These are phyloP conservation scores for Arctocebus calabarensis DNA, from an alignment of 2,797 vertebrate genomes.

Conservation along the genomic window DNA sequence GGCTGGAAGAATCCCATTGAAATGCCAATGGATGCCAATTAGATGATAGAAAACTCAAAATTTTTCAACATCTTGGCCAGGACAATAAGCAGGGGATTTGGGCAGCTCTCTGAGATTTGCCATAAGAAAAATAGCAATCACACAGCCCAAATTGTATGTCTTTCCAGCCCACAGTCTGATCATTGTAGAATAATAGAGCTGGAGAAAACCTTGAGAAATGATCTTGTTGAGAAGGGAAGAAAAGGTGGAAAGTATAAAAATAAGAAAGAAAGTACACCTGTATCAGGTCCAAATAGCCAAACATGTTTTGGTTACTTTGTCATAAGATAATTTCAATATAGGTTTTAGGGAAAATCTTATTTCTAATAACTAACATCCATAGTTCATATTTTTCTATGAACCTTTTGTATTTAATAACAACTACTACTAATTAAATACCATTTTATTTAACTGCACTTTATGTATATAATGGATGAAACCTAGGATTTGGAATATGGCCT, in stretches of 20 bases:
- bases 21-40: background rate
- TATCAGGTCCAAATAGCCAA: background rate
- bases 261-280: background rate
- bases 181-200: slow-evolving; percentile 25
- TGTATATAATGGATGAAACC: background rate
- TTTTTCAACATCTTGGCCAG: background rate
- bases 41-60: slow-evolving; percentile 14
- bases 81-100: slow-evolving; percentile 43
- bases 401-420: background rate
- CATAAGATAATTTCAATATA: background rate
- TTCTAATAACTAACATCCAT: slow-evolving; percentile 7
- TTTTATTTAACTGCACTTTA: background rate
- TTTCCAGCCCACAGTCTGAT: background rate
- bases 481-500: background rate
- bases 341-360: background rate
- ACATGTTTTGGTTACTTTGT: background rate
- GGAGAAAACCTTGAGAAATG: background rate
- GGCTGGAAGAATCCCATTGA: background rate
- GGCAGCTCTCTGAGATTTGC: slow-evolving; percentile 43
- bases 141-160: slow-evolving; percentile 29
- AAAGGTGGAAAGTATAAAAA: background rate
- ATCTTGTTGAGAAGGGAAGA: background rate
- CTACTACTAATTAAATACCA: background rate
- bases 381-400: background rate
- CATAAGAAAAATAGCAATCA: slow-evolving; percentile 59